Evolutionary conservation across 2,113 vertebrate species (phyloP), one percentile per base, ranked within the genome.

Genomic region (Murina feae): DNA sequence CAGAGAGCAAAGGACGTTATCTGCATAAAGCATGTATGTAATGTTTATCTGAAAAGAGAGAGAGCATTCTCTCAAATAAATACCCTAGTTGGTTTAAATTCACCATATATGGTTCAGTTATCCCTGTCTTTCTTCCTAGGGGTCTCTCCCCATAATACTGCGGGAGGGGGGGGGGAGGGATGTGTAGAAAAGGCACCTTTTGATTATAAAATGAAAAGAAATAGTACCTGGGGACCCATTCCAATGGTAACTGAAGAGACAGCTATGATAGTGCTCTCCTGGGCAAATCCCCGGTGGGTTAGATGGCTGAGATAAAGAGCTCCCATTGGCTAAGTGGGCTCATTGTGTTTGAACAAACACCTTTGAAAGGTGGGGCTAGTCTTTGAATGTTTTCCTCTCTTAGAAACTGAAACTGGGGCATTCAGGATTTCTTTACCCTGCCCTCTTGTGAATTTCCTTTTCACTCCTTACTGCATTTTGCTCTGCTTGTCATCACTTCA

Each of bases 261-360:
- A 35, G 2, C 35, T 53, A 0, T 32, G 60, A 82, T 35, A n/a
- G 20, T 51, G 42, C 55, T 88, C 71, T 78, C 25, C 1, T 6
- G 75, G 86, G 78, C 92, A 94, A 75, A 95, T 53, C 82, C 82
- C 23, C 30, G 42, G 86, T 55, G 68, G 39, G 75, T 86, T 28
- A 37, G 20, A 79, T 60, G 47, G n/a, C 37, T 0, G 23, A 83
- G 82, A 78, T 92, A 89, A 92, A 89, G 78, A n/a, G 17, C n/a
- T 51, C 92, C 6, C 39, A 1, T 16, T 63, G 69, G 69, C 81
- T 74, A 51, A 80, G 55, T 72, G 82, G 65, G 28, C 39, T 21
- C 84, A 51, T 86, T 94, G 69, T 95, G 90, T 95, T 63, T 90
- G 74, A 90, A 86, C 90, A 96, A 83, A 91, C 78, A 83, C 74